Base-by-base conservation (phyloP, 2,797 vertebrate species). In the Sebastes jordani region DNA sequence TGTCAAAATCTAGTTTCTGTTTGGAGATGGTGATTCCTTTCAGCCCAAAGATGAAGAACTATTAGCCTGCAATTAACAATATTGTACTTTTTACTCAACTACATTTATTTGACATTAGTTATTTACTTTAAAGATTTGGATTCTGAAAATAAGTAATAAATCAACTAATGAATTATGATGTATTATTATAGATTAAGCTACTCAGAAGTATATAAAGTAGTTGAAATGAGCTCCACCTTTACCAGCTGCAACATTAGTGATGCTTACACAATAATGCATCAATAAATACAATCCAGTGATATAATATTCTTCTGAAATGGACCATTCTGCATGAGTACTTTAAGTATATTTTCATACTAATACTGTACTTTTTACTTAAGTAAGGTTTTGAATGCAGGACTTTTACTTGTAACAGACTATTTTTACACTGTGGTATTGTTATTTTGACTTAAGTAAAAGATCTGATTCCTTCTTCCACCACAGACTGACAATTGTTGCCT, bases 51-150 rank as follows among this genome's bases (percentile, higher is more conserved):
- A 38, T 13, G 36, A 22, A 11, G 7, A 5, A 38, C 20, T 16
- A 63, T 25, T 42, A 64, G 62, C 34, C 34, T 42, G 62, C 34
- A 64, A 42, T 16, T 59, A 18, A 52, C 46, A 52, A 10, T 16
- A 42, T 16, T 42, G 14, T 42, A 42, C 38, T 42, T 42, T 42
- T 42, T 16, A 42, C 0, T 42, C 14, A 14, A 42, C 38, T 42
- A 42, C 14, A 42, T 42, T 42, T 42, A 42, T 42, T 42, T 42
- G 38, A 42, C 38, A 42, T 42, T 42, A 42, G 38, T 42, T 42
- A 42, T 42, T 42, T 42, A 42, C 13, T 42, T 42, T 0, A 42
- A 42, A 42, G 14, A 42, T 42, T 16, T 42, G 0, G 0, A 42
- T 42, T 42, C 38, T 42, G 16, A 42, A 42, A 42, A 16, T 42